A percentile compares a stretch with the other conserved stretches of the same genome.
phyloP scores from a whole-genome alignment of 2,797 vertebrate genomes.

The Borostomias antarcticus region DNA sequence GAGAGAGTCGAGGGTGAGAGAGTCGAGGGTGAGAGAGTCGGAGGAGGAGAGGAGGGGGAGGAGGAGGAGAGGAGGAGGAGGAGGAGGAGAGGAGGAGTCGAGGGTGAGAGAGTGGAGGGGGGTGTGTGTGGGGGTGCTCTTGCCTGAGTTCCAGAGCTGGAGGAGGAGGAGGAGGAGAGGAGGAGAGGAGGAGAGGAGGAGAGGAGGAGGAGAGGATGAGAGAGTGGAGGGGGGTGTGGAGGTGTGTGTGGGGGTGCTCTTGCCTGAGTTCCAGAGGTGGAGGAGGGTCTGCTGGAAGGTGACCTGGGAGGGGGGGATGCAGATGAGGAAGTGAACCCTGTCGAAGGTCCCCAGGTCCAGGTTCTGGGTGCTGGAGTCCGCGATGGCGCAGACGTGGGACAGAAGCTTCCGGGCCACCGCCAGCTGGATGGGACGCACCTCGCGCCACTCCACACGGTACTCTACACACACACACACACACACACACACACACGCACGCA shows the following conservation, averaged over 20 bases:
- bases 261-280: constrained; percentile 93
- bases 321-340: constrained; percentile 95
- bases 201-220: background rate
- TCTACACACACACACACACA: constrained; percentile 68
- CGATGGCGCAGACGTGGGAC: constrained; percentile 95
- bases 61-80: background rate
- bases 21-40: background rate
- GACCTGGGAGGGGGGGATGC: constrained; percentile 94
- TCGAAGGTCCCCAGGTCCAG: constrained; percentile 96
- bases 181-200: background rate
- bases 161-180: background rate
- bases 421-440: constrained; percentile 90
- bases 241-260: constrained; percentile 22
- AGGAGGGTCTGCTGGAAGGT: constrained; percentile 93
- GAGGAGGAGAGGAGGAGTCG: background rate
- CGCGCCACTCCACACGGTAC: constrained; percentile 79
- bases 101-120: background rate
- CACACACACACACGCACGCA: background rate
- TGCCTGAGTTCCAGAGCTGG: too few relatives aligned
- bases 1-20: background rate
- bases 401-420: constrained; percentile 95
- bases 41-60: background rate
- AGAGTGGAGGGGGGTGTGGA: constrained; percentile 1
- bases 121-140: too few relatives aligned
- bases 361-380: constrained; percentile 97